Percentiles rank a stretch among this genome's conserved stretches.
Conservation (phyloP, 2,888 invertebrate genomes). For the Byasa hedistus region DNA sequence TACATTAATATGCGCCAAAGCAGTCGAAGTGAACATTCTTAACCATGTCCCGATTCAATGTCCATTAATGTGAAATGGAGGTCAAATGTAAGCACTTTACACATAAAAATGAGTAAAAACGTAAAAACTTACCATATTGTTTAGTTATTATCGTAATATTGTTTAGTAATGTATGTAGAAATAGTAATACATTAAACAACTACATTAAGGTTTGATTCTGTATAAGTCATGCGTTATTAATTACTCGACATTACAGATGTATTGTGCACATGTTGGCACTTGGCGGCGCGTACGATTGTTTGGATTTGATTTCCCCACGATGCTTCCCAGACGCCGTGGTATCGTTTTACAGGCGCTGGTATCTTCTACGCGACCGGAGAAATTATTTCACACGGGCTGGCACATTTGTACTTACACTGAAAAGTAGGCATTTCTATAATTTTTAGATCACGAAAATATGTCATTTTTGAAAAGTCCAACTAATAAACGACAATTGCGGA, state of each 20-base stretch:
- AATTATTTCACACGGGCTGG: constrained; percentile 68
- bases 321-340: constrained; percentile 69
- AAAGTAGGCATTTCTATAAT: not conserved
- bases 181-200: not conserved
- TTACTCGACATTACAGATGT: constrained; percentile 41
- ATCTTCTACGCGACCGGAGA: constrained; percentile 42
- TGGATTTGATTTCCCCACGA: constrained; percentile 64
- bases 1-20: not conserved
- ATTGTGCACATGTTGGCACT: constrained; percentile 68
- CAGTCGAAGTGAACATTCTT: not conserved
- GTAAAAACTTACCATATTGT: too few relatives aligned
- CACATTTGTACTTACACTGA: constrained; percentile 40
- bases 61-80: not conserved
- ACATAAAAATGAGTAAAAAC: too few relatives aligned
- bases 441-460: too few relatives aligned
- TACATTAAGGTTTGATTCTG: constrained; percentile 17
- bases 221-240: constrained; percentile 32
- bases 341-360: constrained; percentile 62
- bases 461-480: too few relatives aligned
- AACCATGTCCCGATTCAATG: not conserved
- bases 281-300: constrained; percentile 47
- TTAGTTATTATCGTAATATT: not conserved
- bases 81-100: not conserved
- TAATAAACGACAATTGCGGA: too few relatives aligned
- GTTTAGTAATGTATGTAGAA: not conserved